A percentile compares a stretch with the other conserved stretches of the same genome.
Conservation (phyloP, 1,140 invertebrate species). For the Drosophila pruinosa region DNA sequence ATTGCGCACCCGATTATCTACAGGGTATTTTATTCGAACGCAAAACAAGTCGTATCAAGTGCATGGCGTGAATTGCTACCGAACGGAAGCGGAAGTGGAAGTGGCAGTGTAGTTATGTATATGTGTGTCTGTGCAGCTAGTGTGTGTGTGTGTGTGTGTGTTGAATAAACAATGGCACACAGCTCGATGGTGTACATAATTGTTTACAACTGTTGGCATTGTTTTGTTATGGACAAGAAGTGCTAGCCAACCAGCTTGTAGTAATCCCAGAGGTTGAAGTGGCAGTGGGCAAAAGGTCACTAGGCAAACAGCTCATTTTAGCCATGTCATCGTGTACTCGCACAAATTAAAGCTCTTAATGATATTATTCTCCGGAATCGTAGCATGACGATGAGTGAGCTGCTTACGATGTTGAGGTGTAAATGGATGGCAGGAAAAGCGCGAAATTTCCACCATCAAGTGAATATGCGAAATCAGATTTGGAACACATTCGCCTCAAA, state of each 20-base stretch:
- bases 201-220: conserved; percentile 22
- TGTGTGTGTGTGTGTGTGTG: not conserved
- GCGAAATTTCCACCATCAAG: conserved; percentile 16
- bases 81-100: conserved; percentile 36
- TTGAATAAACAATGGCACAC: conserved; percentile 22
- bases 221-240: conserved; percentile 19
- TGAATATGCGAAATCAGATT: conserved; percentile 42
- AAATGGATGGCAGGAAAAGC: not conserved
- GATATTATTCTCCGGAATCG: not conserved
- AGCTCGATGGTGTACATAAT: conserved; percentile 29
- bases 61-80: conserved; percentile 21
- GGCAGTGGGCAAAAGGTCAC: conserved; percentile 1
- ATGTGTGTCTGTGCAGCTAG: not conserved
- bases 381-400: not conserved
- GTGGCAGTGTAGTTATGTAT: conserved; percentile 21
- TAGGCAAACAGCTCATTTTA: conserved; percentile 1
- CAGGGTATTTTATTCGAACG: conserved; percentile 20
- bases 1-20: not conserved
- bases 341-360: conserved; percentile 20
- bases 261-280: conserved; percentile 3
- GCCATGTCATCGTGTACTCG: not conserved
- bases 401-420: not conserved
- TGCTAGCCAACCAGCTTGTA: not conserved
- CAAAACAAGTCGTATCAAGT: conserved; percentile 8
- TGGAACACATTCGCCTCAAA: conserved; percentile 47